These are phyloP conservation scores for Eupleurogrammus muticus DNA, from an alignment of 2,797 vertebrate genomes.

Conservation along the genomic window DNA sequence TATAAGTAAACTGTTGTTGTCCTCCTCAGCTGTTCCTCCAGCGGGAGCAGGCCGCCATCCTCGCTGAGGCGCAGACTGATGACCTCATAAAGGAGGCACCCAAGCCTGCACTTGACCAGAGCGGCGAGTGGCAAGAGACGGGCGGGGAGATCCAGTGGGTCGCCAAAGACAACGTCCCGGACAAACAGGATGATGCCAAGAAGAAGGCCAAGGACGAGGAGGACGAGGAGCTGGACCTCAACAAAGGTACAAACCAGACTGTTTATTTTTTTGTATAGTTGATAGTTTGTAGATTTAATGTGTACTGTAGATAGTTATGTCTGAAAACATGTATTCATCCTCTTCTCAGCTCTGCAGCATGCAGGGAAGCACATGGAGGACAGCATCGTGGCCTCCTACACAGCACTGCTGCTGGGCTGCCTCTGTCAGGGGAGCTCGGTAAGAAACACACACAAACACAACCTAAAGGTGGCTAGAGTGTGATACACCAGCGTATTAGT, in stretches of 20 bases:
- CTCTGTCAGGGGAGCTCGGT: conserved; percentile 97
- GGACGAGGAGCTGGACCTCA: conserved; percentile 96
- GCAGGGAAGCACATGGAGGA: conserved; percentile 99
- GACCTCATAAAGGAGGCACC: conserved; percentile 96
- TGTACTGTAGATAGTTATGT: too few species aligned
- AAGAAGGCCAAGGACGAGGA: conserved; percentile 90
- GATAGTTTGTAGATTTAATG: background rate
- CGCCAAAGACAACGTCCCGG: conserved; percentile 83
- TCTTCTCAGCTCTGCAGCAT: conserved; percentile 91
- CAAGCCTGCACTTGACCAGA: conserved; percentile 91
- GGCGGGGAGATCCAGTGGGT: conserved; percentile 98
- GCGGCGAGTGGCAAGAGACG: conserved; percentile 96
- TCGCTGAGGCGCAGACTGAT: conserved; percentile 97
- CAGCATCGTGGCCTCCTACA: conserved; percentile 98
- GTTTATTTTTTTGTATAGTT: rapidly evolving
- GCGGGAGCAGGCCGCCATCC: conserved; percentile 90
- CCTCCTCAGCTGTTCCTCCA: conserved; percentile 91
- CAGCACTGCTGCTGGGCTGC: conserved; percentile 95
- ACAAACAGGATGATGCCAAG: conserved; percentile 82
- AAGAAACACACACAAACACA: conserved; percentile 66
- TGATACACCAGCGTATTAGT: too few species aligned
- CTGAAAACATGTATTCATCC: background rate
- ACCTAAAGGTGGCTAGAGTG: background rate
- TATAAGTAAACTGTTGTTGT: background rate
- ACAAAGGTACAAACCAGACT: conserved; percentile 87